Percentiles rank a stretch among this genome's conserved stretches.
Evolutionary conservation across 2,797 vertebrate species (phyloP).

Genomic region (Sebastes taczanowskii): DNA sequence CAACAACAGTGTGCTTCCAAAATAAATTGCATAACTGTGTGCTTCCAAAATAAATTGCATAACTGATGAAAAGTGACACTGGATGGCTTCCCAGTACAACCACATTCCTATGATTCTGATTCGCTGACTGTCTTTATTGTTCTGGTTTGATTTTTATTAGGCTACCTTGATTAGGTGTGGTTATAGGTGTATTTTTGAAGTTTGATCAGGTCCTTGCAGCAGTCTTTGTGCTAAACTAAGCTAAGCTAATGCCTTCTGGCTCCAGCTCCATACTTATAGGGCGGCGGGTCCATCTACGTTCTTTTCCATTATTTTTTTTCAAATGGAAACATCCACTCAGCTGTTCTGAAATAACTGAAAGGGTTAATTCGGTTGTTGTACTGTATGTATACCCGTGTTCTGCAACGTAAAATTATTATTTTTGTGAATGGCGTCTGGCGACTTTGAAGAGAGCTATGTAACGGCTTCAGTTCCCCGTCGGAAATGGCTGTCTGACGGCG

Average conservation of each 20-base stretch:
- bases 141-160: neutral
- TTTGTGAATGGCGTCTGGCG: no score
- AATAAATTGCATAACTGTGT: neutral
- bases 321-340: no score
- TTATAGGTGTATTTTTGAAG: neutral
- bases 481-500: no score
- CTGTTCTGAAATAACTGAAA: no score
- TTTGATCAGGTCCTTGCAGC: neutral
- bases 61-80: neutral
- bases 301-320: no score
- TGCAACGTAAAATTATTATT: no score
- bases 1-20: neutral
- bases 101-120: neutral
- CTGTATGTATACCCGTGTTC: no score
- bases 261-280: neutral
- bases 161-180: neutral
- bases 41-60: neutral
- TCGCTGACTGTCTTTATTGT: neutral
- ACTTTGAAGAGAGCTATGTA: no score
- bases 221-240: neutral
- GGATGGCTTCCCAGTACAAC: neutral
- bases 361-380: no score
- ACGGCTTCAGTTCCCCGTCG: no score
- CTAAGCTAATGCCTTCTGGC: neutral
- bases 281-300: no score